phyloP scores from a whole-genome alignment of 2,888 invertebrate genomes.

The Phortica magna region DNA sequence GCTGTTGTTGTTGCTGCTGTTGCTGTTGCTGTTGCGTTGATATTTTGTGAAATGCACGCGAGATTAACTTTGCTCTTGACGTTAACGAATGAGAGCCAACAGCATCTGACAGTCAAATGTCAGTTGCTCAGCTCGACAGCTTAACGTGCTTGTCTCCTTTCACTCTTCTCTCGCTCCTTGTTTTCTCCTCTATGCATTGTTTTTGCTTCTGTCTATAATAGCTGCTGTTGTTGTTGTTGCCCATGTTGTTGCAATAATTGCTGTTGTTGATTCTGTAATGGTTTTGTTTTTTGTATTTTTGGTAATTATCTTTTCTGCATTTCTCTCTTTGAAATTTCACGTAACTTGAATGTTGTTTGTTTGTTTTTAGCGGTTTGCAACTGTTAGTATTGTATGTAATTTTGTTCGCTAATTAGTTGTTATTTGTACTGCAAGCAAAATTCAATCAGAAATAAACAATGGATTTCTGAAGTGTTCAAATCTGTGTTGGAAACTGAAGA shows the following conservation, averaged over 20 bases:
- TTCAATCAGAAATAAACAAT: too few relatives aligned
- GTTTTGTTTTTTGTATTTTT: neutral
- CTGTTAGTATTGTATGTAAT: neutral
- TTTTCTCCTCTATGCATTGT: neutral
- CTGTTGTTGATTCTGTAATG: neutral
- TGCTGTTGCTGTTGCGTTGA: slow-evolving; percentile 19
- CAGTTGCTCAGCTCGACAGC: slow-evolving; percentile 53
- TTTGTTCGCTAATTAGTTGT: neutral
- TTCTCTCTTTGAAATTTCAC: neutral
- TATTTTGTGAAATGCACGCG: slow-evolving; percentile 66
- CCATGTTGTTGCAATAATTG: neutral
- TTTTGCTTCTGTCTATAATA: neutral
- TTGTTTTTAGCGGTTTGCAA: neutral
- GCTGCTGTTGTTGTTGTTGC: neutral
- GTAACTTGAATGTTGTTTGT: neutral
- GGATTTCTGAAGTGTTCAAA: too few relatives aligned
- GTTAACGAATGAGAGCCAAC: slow-evolving; percentile 72
- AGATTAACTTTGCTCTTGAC: slow-evolving; percentile 70
- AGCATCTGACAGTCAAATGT: slow-evolving; percentile 73
- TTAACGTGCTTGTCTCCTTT: slow-evolving; percentile 58
- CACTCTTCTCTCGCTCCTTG: slow-evolving; percentile 29
- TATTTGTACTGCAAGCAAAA: too few relatives aligned
- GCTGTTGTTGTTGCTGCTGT: slow-evolving; percentile 4
- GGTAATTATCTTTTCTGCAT: neutral
- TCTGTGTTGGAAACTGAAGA: too few relatives aligned